A percentile compares a stretch with the other conserved stretches of the same genome.
These are phyloP conservation scores for Pardosa pseudoannulata DNA, from an alignment of 2,888 invertebrate species.

Conservation along the genomic window DNA sequence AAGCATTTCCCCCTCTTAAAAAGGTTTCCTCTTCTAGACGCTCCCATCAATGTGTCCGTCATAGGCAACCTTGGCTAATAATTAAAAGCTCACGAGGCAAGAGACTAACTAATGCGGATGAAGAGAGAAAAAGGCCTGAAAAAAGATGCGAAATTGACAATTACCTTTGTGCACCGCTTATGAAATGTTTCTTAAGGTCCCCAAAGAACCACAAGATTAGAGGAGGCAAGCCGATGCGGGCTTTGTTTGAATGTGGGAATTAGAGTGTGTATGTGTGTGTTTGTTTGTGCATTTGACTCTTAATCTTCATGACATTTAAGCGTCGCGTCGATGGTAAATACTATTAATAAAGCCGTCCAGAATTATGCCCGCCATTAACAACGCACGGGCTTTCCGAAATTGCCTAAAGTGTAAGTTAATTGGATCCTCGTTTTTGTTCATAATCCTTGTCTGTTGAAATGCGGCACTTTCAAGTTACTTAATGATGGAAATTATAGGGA, in stretches of 20 bases:
- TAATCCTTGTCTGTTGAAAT: slow-evolving; percentile 64
- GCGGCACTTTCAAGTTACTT: slow-evolving; percentile 19
- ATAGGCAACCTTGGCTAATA: slow-evolving; percentile 29
- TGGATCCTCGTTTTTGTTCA: slow-evolving; percentile 67
- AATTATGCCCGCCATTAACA: slow-evolving; percentile 58
- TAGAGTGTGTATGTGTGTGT: slow-evolving; percentile 32
- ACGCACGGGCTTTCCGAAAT: slow-evolving; percentile 38
- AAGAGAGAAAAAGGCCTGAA: slow-evolving; percentile 13
- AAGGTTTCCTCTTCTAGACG: background rate
- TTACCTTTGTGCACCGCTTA: slow-evolving; percentile 34
- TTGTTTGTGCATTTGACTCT: slow-evolving; percentile 46
- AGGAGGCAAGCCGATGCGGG: slow-evolving; percentile 20
- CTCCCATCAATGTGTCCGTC: slow-evolving; percentile 27
- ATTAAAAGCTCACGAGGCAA: slow-evolving; percentile 26
- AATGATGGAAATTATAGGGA: slow-evolving; percentile 58
- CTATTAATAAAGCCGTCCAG: slow-evolving; percentile 61
- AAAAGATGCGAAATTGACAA: slow-evolving; percentile 35
- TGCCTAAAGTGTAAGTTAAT: slow-evolving; percentile 53
- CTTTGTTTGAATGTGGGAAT: slow-evolving; percentile 26
- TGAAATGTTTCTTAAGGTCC: slow-evolving; percentile 42
- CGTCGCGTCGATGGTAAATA: slow-evolving; percentile 57
- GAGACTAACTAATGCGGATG: slow-evolving; percentile 24
- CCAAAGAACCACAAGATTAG: slow-evolving; percentile 67
- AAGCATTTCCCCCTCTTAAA: too few relatives aligned
- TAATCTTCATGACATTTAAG: slow-evolving; percentile 59